These are phyloP conservation scores for Abramis brama DNA, from an alignment of 2,113 vertebrate species.

Conservation along the genomic window DNA sequence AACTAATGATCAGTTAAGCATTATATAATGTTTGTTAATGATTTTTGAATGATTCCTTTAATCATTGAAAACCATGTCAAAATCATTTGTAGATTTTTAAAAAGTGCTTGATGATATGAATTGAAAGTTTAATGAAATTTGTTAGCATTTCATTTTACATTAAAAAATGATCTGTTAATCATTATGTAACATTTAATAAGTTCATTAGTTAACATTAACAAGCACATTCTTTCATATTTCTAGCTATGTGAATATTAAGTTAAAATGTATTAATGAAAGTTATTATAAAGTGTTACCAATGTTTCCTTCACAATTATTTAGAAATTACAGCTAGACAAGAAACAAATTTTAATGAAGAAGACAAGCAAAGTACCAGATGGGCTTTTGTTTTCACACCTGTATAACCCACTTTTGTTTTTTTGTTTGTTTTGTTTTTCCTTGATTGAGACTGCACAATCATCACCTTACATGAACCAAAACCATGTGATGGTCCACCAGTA, in stretches of 20 bases:
- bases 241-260: not conserved
- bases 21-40: too few relatives aligned
- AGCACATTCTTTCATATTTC: not conserved
- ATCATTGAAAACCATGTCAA: not conserved
- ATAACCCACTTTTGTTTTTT: not conserved
- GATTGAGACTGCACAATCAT: slow-evolving; percentile 35
- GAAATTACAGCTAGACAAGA: not conserved
- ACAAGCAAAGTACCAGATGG: slow-evolving; percentile 7
- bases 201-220: not conserved
- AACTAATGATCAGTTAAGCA: too few relatives aligned
- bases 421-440: slow-evolving; percentile 9
- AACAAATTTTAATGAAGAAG: not conserved
- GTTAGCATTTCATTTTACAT: not conserved
- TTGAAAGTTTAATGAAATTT: not conserved
- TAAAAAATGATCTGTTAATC: not conserved
- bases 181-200: not conserved
- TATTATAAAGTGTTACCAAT: not conserved
- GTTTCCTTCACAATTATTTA: not conserved
- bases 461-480: slow-evolving; percentile 40
- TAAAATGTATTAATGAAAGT: too few relatives aligned
- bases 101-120: not conserved
- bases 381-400: slow-evolving; percentile 57
- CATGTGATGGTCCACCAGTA: not conserved
- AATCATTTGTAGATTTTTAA: not conserved
- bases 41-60: too few relatives aligned